These are phyloP conservation scores for Maccullochella peelii DNA, from an alignment of 2,113 vertebrate genomes.

Conservation along the genomic window DNA sequence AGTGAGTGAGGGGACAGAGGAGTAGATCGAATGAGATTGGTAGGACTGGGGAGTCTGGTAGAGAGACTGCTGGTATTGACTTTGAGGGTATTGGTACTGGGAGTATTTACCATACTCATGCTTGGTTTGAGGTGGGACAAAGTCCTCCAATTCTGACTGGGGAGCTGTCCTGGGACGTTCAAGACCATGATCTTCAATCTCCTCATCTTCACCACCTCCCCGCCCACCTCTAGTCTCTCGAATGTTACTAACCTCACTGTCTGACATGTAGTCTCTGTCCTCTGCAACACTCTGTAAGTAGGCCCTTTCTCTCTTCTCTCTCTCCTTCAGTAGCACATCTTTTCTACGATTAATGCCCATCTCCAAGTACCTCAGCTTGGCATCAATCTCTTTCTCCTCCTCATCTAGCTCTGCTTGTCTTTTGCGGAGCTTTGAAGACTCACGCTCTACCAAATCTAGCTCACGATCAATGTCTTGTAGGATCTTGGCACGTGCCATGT, in stretches of 20 bases:
- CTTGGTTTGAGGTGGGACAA: conserved; percentile 94
- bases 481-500: conserved; percentile 98
- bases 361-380: conserved; percentile 96
- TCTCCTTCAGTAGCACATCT: conserved; percentile 94
- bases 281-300: conserved; percentile 98
- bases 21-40: conserved; percentile 93
- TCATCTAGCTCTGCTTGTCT: conserved; percentile 98
- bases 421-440: conserved; percentile 98
- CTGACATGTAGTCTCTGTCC: conserved; percentile 99
- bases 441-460: conserved; percentile 95
- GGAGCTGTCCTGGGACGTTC: conserved; percentile 95
- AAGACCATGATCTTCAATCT: conserved; percentile 86
- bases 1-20: conserved; percentile 92
- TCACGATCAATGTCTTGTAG: conserved; percentile 99
- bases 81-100: conserved; percentile 93
- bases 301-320: conserved; percentile 96
- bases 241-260: conserved; percentile 96
- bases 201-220: conserved; percentile 76
- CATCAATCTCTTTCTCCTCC: conserved; percentile 99
- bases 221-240: conserved; percentile 89
- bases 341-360: conserved; percentile 99
- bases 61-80: conserved; percentile 91
- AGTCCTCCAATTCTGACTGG: conserved; percentile 93
- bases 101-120: conserved; percentile 94
- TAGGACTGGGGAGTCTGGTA: conserved; percentile 93